Base-by-base conservation (phyloP, 2,113 vertebrate species). In the Salvelinus namaycush region DNA sequence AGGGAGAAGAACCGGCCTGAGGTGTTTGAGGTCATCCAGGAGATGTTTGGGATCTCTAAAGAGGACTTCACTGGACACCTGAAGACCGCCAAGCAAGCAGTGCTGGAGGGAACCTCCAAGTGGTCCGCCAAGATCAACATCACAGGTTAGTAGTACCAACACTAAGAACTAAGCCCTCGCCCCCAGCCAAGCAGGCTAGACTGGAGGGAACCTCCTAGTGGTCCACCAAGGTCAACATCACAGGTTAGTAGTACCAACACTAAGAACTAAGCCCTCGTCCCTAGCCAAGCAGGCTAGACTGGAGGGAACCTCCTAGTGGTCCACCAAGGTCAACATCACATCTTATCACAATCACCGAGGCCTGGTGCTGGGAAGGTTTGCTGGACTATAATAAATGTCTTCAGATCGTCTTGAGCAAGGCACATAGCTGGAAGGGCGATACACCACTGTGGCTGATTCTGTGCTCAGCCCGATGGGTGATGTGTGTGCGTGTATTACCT, bases 81-180 rank as follows among this genome's bases (percentile, higher is more conserved):
- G 73, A 99, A 98, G 85, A 94, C 94, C 0, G 97, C 97, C 85
- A 99, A 98, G 76, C 97, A 99, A 86, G 97, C 94, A 34, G 97
- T 99, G 68, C 87, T 99, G 68, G 97, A 99, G 24, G 98, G 98
- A 71, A 99, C 97, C 2, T 99, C 98, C 26, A 99, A 99, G 82
- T 99, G 98, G 98, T 99, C 97, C 0, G 97, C 98, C 76, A 99
- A 99, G 91, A 94, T 99, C 89, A 97, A 92, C 81, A 99, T 99
- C 80, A 99, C 96, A 91, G 98, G 98, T 99, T 77, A 89, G 89
- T n/a, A 59, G 51, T 22, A 34, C 5, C 31, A 34, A 34, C 31
- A 34, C 31, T 34, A 34, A 34, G 31, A 34, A 34, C 31, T 39
- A 27, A 0, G 60, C 74, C 16, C 22, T 54, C 12, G 13, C 67